phyloP scores from a whole-genome alignment of 2,797 vertebrate species.

The Catostomus latipinnis region DNA sequence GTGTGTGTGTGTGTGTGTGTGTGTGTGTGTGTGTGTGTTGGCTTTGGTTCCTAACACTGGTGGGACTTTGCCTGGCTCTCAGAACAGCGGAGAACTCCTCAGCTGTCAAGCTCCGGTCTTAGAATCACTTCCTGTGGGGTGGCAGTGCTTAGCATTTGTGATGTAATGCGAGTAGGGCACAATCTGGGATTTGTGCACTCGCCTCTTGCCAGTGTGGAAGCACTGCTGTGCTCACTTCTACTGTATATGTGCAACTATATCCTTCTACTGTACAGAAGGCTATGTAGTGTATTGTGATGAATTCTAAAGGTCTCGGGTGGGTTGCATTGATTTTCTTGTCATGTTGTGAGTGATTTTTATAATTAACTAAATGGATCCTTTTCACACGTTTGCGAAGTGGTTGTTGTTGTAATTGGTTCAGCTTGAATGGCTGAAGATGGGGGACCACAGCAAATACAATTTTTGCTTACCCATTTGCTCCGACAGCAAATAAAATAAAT shows the following conservation, averaged over 20 bases:
- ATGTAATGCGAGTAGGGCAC: conserved; percentile 58
- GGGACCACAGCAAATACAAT: too few species aligned
- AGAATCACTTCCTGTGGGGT: conserved; percentile 65
- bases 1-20: conserved; percentile 56
- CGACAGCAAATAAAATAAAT: too few species aligned
- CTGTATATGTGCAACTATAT: conserved; percentile 15
- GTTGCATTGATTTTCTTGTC: background rate
- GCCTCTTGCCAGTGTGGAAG: conserved; percentile 34
- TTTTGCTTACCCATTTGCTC: too few species aligned
- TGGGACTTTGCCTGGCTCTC: conserved; percentile 62
- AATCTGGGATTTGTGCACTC: conserved; percentile 61
- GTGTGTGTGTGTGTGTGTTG: conserved; percentile 58
- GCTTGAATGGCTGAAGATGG: too few species aligned
- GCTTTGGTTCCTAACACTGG: conserved; percentile 61
- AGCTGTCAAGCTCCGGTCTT: conserved; percentile 67
- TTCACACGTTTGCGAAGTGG: too few species aligned
- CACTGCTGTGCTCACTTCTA: conserved; percentile 36
- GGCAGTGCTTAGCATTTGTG: conserved; percentile 57
- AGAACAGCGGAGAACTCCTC: conserved; percentile 62
- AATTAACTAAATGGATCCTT: too few species aligned
- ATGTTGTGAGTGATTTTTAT: background rate
- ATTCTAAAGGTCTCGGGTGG: background rate
- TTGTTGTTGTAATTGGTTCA: too few species aligned
- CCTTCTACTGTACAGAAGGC: conserved; percentile 1
- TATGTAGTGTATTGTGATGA: background rate